Percentiles rank a stretch among this genome's conserved stretches.
phyloP scores from a whole-genome alignment of 2,113 vertebrate genomes.

The Aphelocoma coerulescens region DNA sequence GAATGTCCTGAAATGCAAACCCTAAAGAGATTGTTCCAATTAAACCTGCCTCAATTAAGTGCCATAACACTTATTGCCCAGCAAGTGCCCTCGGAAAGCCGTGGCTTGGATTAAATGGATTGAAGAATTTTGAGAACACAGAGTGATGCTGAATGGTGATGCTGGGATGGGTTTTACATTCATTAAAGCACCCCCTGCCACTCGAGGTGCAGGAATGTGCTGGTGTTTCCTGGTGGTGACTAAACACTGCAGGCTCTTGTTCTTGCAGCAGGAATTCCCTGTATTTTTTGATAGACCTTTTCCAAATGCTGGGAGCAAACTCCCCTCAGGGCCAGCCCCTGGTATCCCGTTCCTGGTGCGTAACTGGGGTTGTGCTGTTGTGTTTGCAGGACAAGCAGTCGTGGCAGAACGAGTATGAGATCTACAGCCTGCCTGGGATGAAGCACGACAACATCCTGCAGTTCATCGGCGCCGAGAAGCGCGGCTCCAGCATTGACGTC shows the following conservation, averaged over 20 bases:
- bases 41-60: not conserved
- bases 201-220: not conserved
- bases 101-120: not conserved
- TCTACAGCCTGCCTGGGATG: constrained; percentile 93
- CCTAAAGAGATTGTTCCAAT: not conserved
- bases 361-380: not conserved
- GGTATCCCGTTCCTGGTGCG: accelerated
- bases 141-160: not conserved
- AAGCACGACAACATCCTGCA: constrained; percentile 95
- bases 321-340: not conserved
- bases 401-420: constrained; percentile 98
- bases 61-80: not conserved
- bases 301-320: not conserved
- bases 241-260: not conserved
- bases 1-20: not conserved
- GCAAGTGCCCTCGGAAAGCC: not conserved
- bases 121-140: not conserved
- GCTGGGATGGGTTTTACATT: accelerated
- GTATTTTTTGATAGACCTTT: accelerated
- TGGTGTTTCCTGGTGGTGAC: not conserved
- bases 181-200: not conserved
- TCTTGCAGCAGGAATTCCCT: not conserved
- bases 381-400: constrained; percentile 89
- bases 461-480: constrained; percentile 95
- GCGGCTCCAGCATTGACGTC: constrained; percentile 90